A percentile compares a stretch with the other conserved stretches of the same genome.
phyloP scores from a whole-genome alignment of 1,140 invertebrate genomes.

The Sinonovacula constricta region DNA sequence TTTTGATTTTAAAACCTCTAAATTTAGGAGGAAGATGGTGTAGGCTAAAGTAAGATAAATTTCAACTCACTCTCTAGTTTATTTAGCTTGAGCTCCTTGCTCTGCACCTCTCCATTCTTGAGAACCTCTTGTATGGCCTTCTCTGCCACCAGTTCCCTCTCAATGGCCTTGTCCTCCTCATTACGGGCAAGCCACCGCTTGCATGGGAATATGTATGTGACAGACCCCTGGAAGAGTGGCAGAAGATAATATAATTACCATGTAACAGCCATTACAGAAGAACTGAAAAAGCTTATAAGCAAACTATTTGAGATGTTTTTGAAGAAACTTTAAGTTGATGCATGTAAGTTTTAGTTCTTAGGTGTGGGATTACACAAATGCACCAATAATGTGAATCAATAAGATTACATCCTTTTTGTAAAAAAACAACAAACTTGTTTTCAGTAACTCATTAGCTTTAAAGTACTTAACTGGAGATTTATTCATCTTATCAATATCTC shows the following conservation, averaged over 20 bases:
- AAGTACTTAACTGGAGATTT: too few relatives aligned
- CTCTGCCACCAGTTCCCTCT: constrained; percentile 74
- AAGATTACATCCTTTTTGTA: too few relatives aligned
- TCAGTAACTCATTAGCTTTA: too few relatives aligned
- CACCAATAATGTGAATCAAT: too few relatives aligned
- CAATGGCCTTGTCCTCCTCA: constrained; percentile 76
- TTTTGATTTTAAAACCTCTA: too few relatives aligned
- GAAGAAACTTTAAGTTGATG: background rate
- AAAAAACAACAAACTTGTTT: too few relatives aligned
- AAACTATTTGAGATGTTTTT: too few relatives aligned
- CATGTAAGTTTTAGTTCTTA: background rate
- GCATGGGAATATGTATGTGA: constrained; percentile 77
- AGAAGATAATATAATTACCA: constrained; percentile 70
- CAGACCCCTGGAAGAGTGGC: constrained; percentile 66
- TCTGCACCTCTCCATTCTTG: constrained; percentile 72
- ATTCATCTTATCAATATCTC: too few relatives aligned
- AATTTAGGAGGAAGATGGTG: too few relatives aligned
- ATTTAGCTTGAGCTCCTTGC: constrained; percentile 72
- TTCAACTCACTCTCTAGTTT: constrained; percentile 70
- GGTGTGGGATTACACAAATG: too few relatives aligned
- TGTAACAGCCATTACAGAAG: constrained; percentile 74
- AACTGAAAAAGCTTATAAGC: too few relatives aligned
- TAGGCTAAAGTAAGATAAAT: too few relatives aligned
- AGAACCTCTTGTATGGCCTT: constrained; percentile 74
- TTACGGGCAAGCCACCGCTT: constrained; percentile 76